Evolutionary conservation across 2,797 vertebrate species (phyloP).

Genomic region (Hippopotamyrus pictus): DNA sequence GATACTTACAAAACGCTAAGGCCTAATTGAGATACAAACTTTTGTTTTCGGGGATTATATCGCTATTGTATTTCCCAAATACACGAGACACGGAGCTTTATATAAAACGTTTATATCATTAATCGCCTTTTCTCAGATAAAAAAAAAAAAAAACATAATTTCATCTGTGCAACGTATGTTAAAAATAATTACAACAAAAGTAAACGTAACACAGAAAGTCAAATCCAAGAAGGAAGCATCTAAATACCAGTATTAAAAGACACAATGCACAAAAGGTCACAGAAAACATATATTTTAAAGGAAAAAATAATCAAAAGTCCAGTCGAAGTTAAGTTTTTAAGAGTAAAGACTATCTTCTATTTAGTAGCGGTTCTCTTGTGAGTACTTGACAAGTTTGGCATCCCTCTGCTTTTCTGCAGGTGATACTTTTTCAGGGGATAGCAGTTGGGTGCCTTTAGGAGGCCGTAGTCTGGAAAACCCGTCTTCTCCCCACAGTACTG

Average conservation of each 20-base stretch:
- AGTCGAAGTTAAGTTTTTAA: background rate
- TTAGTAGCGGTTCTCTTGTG: background rate
- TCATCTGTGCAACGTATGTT: background rate
- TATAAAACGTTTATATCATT: conserved; percentile 2
- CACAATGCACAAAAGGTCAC: background rate
- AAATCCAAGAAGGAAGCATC: background rate
- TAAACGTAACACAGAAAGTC: background rate
- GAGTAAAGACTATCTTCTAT: background rate
- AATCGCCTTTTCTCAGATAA: background rate
- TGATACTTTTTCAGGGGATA: background rate
- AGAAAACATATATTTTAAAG: background rate
- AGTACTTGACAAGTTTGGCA: conserved; percentile 16
- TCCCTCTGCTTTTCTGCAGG: background rate
- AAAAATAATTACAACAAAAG: background rate
- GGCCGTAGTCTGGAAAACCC: background rate
- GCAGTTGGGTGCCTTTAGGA: background rate
- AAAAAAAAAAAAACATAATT: background rate
- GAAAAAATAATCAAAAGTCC: background rate
- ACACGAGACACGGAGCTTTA: conserved; percentile 1
- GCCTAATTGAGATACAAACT: conserved; percentile 3
- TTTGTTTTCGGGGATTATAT: conserved; percentile 12
- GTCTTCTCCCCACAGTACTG: background rate
- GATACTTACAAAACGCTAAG: conserved; percentile 3
- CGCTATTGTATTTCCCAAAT: conserved; percentile 4
- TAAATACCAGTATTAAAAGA: background rate